Evolutionary conservation across 2,888 invertebrate genomes (phyloP), one percentile per base, ranked within the genome.

Genomic region (Drosophila pseudotalamancana): DNA sequence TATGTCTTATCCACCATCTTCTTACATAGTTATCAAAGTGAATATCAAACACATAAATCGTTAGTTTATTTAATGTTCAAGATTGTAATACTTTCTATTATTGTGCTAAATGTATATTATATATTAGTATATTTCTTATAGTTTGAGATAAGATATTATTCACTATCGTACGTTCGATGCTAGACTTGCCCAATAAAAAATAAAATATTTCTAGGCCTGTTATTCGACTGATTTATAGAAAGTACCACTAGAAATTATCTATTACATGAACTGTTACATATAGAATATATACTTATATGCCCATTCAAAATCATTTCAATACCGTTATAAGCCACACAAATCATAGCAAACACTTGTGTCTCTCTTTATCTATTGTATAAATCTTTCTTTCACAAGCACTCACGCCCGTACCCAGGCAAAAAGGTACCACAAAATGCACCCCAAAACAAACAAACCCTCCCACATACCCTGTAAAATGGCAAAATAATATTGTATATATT

Each of bases 351-450:
- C 39, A 23, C 23, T 50, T 43, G 40, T 68, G 37, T 51, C 6
- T 46, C 46, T 42, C 5, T 46, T 37, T 56, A 29, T 65, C 43
- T 50, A 31, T 54, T 70, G 49, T 63, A 56, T 45, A 45, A 46
- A 48, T 70, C 51, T 72, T 46, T 87, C 77, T 76, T 70, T 79
- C 81, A 75, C 90, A 91, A 91, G 91, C 91, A 83, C 84, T 70
- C 87, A 90, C 90, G 79, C 90, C 89, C 69, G 90, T 88, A 77
- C 87, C 88, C 63, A 84, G 82, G 81, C 88, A 67, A 69, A 81
- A 89, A 90, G 89, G 89, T 89, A 89, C 77, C 49, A 49, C 61
- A 56, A 65, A 64, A 43, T 40, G 83, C 85, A 79, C 63, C 77
- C 61, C 39, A 18, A 25, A 18, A 23, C n/a, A 27, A 11, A 18